Conservation (phyloP, 1,140 invertebrate genomes). For the Drosophila repleta region DNA sequence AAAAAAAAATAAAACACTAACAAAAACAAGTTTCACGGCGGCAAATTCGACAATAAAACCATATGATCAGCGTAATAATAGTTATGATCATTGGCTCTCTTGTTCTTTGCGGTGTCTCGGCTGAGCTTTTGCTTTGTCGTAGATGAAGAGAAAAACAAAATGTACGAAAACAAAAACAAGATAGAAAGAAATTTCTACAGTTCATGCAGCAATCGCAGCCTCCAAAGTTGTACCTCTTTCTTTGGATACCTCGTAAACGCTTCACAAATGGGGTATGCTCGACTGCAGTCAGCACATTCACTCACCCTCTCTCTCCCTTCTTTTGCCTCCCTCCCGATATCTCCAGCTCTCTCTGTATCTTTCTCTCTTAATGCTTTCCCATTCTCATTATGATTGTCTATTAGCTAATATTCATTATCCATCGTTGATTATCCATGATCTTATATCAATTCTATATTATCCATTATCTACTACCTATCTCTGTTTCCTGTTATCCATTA, state of each 20-base stretch:
- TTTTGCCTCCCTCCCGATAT: neutral
- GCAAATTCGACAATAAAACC: constrained; percentile 79
- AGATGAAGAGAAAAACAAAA: constrained; percentile 2
- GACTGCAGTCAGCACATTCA: neutral
- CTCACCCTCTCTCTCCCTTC: neutral
- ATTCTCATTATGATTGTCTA: no score
- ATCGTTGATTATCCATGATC: no score
- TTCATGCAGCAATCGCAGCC: constrained; percentile 26
- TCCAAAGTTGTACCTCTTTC: constrained; percentile 46
- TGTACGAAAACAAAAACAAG: neutral
- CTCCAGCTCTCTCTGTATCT: neutral
- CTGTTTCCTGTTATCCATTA: no score
- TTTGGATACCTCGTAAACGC: constrained; percentile 5
- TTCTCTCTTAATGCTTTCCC: neutral
- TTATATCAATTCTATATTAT: no score
- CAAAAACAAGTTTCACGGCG: constrained; percentile 71
- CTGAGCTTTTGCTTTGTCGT: constrained; percentile 1
- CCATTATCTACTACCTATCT: no score
- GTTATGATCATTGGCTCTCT: constrained; percentile 73
- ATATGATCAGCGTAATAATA: constrained; percentile 80
- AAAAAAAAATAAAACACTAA: constrained; percentile 23
- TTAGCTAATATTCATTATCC: no score
- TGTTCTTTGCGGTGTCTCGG: constrained; percentile 7
- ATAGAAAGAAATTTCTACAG: constrained; percentile 49
- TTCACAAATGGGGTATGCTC: neutral